These are phyloP conservation scores for Adrianichthys oophorus DNA, from an alignment of 2,797 vertebrate species.

Conservation along the genomic window DNA sequence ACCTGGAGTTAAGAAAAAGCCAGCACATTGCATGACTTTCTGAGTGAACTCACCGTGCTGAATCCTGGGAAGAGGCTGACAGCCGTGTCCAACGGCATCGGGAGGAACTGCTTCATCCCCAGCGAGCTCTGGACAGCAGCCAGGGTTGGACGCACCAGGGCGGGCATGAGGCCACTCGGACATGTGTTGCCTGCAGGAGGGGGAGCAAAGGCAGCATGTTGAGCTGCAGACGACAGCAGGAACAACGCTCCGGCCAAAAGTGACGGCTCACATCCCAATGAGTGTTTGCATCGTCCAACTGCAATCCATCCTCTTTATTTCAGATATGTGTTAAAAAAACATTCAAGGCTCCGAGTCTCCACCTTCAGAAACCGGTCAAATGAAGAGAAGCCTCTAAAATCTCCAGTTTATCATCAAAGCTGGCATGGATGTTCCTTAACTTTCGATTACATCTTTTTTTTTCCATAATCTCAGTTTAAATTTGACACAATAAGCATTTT, in stretches of 20 bases:
- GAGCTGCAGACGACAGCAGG: slow-evolving; percentile 16
- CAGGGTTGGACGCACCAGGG: slow-evolving; percentile 87
- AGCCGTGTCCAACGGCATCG: slow-evolving; percentile 87
- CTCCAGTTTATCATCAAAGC: too few species aligned
- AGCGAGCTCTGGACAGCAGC: slow-evolving; percentile 85
- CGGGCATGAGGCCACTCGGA: slow-evolving; percentile 91
- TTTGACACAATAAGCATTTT: too few species aligned
- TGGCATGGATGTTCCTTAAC: too few species aligned
- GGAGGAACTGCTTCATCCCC: slow-evolving; percentile 93
- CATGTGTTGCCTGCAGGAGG: slow-evolving; percentile 87
- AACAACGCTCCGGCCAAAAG: neutral
- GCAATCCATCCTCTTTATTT: too few species aligned
- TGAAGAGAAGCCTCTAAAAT: too few species aligned
- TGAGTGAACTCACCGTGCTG: slow-evolving; percentile 86
- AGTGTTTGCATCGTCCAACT: neutral
- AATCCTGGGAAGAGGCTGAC: slow-evolving; percentile 93
- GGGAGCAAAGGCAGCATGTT: slow-evolving; percentile 44
- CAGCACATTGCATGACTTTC: slow-evolving; percentile 19
- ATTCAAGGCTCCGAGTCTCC: too few species aligned
- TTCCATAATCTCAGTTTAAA: too few species aligned
- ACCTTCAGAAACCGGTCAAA: too few species aligned
- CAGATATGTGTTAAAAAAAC: too few species aligned
- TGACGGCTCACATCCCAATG: neutral
- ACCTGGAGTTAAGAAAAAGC: neutral
- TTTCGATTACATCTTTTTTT: too few species aligned